Conservation (phyloP, 2,888 invertebrate genomes). For the Mermis nigrescens region DNA sequence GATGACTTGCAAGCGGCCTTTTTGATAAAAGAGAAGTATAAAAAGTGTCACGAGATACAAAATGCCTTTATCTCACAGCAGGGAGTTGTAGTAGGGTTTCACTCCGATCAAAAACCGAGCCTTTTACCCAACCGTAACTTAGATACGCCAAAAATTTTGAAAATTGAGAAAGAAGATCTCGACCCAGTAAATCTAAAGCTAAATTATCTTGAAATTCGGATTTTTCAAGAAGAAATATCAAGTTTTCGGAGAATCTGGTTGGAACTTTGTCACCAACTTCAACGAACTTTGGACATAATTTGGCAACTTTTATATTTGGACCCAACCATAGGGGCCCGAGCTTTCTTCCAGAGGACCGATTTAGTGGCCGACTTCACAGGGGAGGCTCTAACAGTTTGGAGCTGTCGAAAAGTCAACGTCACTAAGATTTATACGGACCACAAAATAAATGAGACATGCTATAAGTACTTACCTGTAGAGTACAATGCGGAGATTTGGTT, state of each 20-base stretch:
- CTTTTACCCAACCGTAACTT: too few species aligned
- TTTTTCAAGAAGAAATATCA: background rate
- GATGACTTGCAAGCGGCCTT: background rate
- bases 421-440: background rate
- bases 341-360: background rate
- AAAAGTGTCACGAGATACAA: background rate
- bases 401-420: background rate
- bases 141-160: background rate
- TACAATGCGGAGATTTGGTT: background rate
- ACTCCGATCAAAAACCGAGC: too few species aligned
- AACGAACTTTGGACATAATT: background rate
- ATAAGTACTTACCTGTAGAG: background rate
- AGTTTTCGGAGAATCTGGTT: background rate
- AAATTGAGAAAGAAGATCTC: background rate
- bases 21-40: background rate
- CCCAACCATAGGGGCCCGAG: background rate
- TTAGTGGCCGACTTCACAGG: background rate
- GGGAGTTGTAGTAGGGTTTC: background rate
- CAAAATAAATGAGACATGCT: conserved; percentile 2
- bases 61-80: background rate
- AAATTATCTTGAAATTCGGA: background rate
- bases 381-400: background rate
- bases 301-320: background rate
- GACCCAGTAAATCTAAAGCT: background rate
- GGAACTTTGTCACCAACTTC: background rate